A percentile compares a stretch with the other conserved stretches of the same genome.
Conservation (phyloP, 2,797 vertebrate species). For the Muraenolepis orangiensis region DNA sequence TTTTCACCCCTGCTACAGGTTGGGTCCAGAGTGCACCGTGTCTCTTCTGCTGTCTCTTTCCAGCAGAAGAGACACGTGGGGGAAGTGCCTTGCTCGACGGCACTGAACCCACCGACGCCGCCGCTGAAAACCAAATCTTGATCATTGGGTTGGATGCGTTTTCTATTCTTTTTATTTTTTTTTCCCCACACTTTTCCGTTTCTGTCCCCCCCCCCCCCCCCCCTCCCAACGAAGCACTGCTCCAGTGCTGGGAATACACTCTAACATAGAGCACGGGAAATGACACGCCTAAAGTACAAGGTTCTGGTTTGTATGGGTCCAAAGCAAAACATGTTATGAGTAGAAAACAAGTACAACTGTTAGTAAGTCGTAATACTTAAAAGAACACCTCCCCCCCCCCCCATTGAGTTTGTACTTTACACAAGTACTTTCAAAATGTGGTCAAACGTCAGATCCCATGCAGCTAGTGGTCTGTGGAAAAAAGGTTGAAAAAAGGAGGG, state of each 20-base stretch:
- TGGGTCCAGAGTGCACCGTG: not conserved
- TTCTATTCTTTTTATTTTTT: constrained; percentile 41
- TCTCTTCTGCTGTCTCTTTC: not conserved
- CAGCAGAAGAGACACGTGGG: not conserved
- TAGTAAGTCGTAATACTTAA: constrained; percentile 37
- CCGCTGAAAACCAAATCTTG: constrained; percentile 10
- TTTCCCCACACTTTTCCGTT: constrained; percentile 12
- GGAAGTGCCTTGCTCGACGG: not conserved
- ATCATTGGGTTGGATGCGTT: constrained; percentile 37
- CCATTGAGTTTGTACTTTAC: not conserved
- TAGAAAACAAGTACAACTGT: constrained; percentile 62
- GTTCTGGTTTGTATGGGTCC: constrained; percentile 62
- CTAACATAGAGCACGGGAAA: constrained; percentile 97
- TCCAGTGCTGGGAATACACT: constrained; percentile 90
- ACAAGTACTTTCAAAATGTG: constrained; percentile 35
- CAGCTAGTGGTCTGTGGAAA: constrained; percentile 41
- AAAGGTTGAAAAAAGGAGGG: constrained; percentile 11
- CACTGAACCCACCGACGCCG: not conserved
- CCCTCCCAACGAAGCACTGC: constrained; percentile 80
- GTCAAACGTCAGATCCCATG: constrained; percentile 38
- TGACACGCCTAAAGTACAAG: constrained; percentile 69
- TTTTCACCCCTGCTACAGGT: constrained; percentile 17
- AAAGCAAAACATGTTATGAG: constrained; percentile 55
- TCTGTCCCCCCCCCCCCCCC: too few relatives aligned
- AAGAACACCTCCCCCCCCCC: constrained; percentile 19